Percentiles rank a stretch among this genome's conserved stretches.
phyloP scores from a whole-genome alignment of 2,113 vertebrate species.

The Eublepharis macularius region DNA sequence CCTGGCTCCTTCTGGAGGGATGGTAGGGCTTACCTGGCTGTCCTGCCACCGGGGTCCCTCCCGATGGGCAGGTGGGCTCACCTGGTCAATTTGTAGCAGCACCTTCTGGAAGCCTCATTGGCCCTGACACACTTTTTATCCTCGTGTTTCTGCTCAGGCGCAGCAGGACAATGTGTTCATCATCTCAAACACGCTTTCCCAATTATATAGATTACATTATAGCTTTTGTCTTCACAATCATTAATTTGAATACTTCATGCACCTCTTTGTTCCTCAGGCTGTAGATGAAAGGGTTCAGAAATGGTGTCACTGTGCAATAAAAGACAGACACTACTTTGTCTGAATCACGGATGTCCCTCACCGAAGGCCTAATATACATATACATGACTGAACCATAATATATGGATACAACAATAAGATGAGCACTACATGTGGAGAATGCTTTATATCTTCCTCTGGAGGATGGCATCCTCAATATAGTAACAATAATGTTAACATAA shows the following conservation, averaged over 20 bases:
- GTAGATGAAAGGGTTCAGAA: constrained; percentile 30
- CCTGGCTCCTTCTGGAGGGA: no score
- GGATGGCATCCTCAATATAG: constrained; percentile 1
- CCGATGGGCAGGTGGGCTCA: no score
- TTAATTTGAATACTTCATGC: neutral
- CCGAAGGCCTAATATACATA: neutral
- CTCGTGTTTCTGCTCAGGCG: no score
- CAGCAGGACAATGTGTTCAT: no score
- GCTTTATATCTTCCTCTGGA: neutral
- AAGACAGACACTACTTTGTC: neutral
- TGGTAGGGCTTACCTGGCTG: no score
- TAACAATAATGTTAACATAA: rapidly evolving
- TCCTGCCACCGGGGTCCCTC: no score
- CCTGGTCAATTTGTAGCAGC: no score
- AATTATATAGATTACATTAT: no score
- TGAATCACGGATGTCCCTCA: neutral
- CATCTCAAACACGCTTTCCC: no score
- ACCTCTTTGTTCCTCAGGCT: constrained; percentile 13
- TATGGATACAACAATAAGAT: neutral
- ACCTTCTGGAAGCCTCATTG: no score
- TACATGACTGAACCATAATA: rapidly evolving
- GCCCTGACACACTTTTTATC: no score
- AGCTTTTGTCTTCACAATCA: neutral
- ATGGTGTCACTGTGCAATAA: neutral
- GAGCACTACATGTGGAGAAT: constrained; percentile 16